Evolutionary conservation across 2,797 vertebrate species (phyloP).

Genomic region (Garrulus glandarius): DNA sequence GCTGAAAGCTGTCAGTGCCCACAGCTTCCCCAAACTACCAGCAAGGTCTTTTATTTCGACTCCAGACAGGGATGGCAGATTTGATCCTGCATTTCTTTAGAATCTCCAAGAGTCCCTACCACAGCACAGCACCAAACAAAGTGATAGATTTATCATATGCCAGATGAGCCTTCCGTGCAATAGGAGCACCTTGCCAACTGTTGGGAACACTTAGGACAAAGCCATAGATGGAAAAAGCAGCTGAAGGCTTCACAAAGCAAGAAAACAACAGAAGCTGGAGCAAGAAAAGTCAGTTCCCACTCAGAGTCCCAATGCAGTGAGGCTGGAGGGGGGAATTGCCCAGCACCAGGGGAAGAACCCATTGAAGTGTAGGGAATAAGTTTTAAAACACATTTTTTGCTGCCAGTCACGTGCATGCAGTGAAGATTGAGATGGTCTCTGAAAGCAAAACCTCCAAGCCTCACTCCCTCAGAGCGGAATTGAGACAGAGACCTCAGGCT

Average conservation of each 20-base stretch:
- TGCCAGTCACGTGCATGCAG: not conserved
- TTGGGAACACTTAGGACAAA: slow-evolving; percentile 50
- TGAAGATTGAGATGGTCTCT: not conserved
- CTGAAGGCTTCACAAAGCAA: slow-evolving; percentile 22
- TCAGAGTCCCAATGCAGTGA: not conserved
- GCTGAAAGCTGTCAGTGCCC: not conserved
- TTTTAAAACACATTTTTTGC: not conserved
- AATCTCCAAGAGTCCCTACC: not conserved
- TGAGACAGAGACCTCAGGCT: not conserved
- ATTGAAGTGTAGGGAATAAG: not conserved
- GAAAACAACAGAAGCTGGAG: slow-evolving; percentile 15
- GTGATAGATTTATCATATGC: not conserved
- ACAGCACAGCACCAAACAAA: not conserved
- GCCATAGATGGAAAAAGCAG: slow-evolving; percentile 61
- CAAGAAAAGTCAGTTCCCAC: not conserved
- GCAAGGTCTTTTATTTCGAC: not conserved
- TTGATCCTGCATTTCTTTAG: not conserved
- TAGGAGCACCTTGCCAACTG: slow-evolving; percentile 52
- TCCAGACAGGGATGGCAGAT: not conserved
- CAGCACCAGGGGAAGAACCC: not conserved
- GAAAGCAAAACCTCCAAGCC: not conserved
- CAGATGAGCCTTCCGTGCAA: slow-evolving; percentile 1
- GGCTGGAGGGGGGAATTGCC: not conserved
- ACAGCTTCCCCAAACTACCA: not conserved
- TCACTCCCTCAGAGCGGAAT: not conserved